A percentile compares a stretch with the other conserved stretches of the same genome.
phyloP scores from a whole-genome alignment of 2,888 invertebrate species.

The Aphidius colemani region DNA sequence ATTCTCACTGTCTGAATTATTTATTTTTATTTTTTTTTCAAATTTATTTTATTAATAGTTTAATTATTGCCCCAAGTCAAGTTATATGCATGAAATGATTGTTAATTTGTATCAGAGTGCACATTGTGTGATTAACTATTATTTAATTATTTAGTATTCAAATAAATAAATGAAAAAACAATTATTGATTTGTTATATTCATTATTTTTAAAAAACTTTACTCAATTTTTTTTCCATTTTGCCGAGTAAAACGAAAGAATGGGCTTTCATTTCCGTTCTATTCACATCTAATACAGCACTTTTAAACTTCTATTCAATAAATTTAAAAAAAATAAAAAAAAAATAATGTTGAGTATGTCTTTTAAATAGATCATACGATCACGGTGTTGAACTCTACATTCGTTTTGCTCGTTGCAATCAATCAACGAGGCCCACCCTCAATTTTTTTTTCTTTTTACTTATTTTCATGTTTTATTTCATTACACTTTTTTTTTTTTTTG shows the following conservation, averaged over 20 bases:
- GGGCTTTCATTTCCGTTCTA: constrained; percentile 7
- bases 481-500: constrained; percentile 5
- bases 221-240: neutral
- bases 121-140: constrained; percentile 43
- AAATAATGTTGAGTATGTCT: constrained; percentile 16
- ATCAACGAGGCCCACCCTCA: constrained; percentile 29
- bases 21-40: neutral
- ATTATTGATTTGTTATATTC: neutral
- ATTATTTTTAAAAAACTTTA: neutral
- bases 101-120: constrained; percentile 44
- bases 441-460: constrained; percentile 19
- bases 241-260: constrained; percentile 4
- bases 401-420: constrained; percentile 31
- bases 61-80: constrained; percentile 8
- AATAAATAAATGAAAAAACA: neutral
- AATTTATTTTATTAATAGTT: neutral
- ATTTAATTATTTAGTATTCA: constrained; percentile 40
- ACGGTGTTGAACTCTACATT: constrained; percentile 16
- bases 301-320: neutral
- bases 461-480: neutral
- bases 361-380: constrained; percentile 12
- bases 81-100: constrained; percentile 25
- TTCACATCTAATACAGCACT: neutral
- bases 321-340: constrained; percentile 1
- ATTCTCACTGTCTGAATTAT: too few species aligned